Evolutionary conservation across 2,888 invertebrate genomes (phyloP), one percentile per base, ranked within the genome.

Genomic region (Aphodius granarius): DNA sequence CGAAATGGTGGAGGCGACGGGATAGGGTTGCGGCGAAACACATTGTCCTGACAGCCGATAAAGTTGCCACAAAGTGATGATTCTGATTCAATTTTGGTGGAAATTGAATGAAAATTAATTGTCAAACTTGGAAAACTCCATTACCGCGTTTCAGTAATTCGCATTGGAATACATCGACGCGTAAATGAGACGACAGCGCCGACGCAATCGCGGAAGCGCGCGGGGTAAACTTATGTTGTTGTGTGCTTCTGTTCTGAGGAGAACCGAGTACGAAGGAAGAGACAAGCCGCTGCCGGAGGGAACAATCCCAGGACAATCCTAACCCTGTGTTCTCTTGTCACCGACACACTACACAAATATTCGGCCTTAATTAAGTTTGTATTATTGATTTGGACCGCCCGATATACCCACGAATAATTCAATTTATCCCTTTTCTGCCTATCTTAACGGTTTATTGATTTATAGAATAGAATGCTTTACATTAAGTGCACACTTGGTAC

Each of bases 71-170:
- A 74, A 74, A 63, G 74, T 62, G 68, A 74, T 68, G 74, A 74
- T 74, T 74, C 71, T 43, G 22, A 74, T 71, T 70, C 71, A 74
- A 74, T 74, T 74, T 63, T 17, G 20, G 70, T 63, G 18, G 73
- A 43, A 68, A 74, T 74, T 74, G 74, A 63, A 74, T 63, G 74
- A 74, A 68, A 74, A 74, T 74, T 74, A 74, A 74, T 74, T 63
- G 74, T 64, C 70, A 63, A 71, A 74, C 74, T 74, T 74, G 74
- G 63, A 63, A 74, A 74, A 74, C 74, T 74, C 70, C 70, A 74
- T 74, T 74, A 70, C 63, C 68, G 70, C 62, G 70, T 16, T 63
- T 74, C 66, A 23, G 66, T 73, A 64, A 64, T 64, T 68, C 21
- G 20, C 2, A 43, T 43, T 43, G 9, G 43, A 2, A 43, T 43